Evolutionary conservation across 2,888 invertebrate species (phyloP), one percentile per base, ranked within the genome.

Genomic region (Augiades crinisus): DNA sequence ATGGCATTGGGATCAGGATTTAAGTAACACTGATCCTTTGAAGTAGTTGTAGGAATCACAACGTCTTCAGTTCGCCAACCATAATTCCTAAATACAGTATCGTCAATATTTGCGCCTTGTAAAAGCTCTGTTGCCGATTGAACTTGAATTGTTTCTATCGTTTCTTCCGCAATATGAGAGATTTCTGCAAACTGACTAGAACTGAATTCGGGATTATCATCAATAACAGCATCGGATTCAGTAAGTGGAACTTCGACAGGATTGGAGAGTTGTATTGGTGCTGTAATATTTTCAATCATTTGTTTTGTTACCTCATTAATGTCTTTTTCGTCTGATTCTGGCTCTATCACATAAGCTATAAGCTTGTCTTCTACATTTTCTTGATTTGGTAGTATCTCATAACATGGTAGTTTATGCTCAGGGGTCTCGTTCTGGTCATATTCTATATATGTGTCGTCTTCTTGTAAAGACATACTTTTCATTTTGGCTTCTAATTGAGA

Each of bases 241-340:
- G 73, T 57, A 1, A 84, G 55, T 2, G 73, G 70, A 2, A 68
- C 79, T 68, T 75, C 81, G 8, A 87, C 81, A 2, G 87, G 73
- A 60, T 88, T 83, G 0, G 68, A 72, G n/a, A 87, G 65, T 47
- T 81, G 84, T 59, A 88, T 80, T 1, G 78, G 83, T 2, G 86
- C 75, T 24, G 75, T 86, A 27, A 89, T 79, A 55, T 89, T 88
- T 60, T 87, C 83, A 44, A 88, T 86, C 7, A 89, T 57, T 40
- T 88, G 78, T 8, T 67, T 60, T 1, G 88, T 89, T 7, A 87
- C 64, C 61, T 84, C 74, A 36, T 81, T 78, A 3, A 57, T 54
- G 51, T 63, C 67, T 51, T 67, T 75, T 0, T 74, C 77, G 19
- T 78, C 82, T 0, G 72, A 1, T 24, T 33, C 34, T 6, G 4